Percentiles rank a stretch among this genome's conserved stretches.
These are phyloP conservation scores for Lampris incognitus DNA, from an alignment of 2,113 vertebrate species.

Conservation along the genomic window DNA sequence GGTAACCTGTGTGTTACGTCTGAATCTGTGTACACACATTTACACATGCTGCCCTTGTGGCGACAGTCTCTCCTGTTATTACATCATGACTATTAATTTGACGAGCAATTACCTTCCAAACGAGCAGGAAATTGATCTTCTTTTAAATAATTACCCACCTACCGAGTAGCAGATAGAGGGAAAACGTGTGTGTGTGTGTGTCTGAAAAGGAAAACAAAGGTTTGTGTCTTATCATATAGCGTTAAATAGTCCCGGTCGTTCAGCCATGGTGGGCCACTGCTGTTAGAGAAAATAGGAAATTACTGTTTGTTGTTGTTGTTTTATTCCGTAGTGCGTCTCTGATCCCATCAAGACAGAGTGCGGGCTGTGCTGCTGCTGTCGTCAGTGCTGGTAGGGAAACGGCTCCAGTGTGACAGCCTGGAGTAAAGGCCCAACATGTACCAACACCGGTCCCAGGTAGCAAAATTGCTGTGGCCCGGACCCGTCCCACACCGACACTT, in stretches of 20 bases:
- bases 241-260: constrained; percentile 1
- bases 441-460: no score
- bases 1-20: neutral
- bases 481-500: no score
- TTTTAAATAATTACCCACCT: neutral
- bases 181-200: neutral
- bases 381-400: no score
- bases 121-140: constrained; percentile 39
- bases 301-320: neutral
- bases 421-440: no score
- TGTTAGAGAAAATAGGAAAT: constrained; percentile 6
- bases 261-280: neutral
- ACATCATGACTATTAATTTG: constrained; percentile 27
- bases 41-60: neutral
- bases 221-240: neutral
- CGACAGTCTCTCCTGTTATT: constrained; percentile 27
- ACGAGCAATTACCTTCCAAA: constrained; percentile 37
- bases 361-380: no score
- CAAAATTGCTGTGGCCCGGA: no score
- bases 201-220: neutral
- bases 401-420: no score
- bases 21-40: neutral
- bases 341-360: no score
- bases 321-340: no score
- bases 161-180: neutral